Evolutionary conservation across 2,113 vertebrate species (phyloP).

Genomic region (western clawed frog (Xenopus tropicalis)): UCB_Xtro_10.0 CM004450.2:90431001-90431500

Average conservation of each 20-base stretch:
- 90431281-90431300: constrained; percentile 72
- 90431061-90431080: constrained; percentile 76
- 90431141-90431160: constrained; percentile 73
- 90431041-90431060: constrained; percentile 72
- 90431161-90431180: constrained; percentile 70
- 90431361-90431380: constrained; percentile 79
- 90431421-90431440: constrained; percentile 92
- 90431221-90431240: constrained; percentile 98
- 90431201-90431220: constrained; percentile 91
- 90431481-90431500: constrained; percentile 70
- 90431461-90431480: constrained; percentile 88
- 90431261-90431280: constrained; percentile 92
- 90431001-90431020: constrained; percentile 83
- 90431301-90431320: constrained; percentile 88
- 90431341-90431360: constrained; percentile 86
- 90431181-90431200: constrained; percentile 84
- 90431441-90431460: constrained; percentile 70
- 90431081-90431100: constrained; percentile 72
- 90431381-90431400: constrained; percentile 77
- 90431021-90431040: constrained; percentile 73
- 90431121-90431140: constrained; percentile 70
- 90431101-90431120: constrained; percentile 57
- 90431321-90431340: constrained; percentile 87
- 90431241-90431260: constrained; percentile 96
- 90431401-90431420: constrained; percentile 72